A percentile compares a stretch with the other conserved stretches of the same genome.
Conservation (phyloP, 2,797 vertebrate genomes). For the Podarcis siculus region DNA sequence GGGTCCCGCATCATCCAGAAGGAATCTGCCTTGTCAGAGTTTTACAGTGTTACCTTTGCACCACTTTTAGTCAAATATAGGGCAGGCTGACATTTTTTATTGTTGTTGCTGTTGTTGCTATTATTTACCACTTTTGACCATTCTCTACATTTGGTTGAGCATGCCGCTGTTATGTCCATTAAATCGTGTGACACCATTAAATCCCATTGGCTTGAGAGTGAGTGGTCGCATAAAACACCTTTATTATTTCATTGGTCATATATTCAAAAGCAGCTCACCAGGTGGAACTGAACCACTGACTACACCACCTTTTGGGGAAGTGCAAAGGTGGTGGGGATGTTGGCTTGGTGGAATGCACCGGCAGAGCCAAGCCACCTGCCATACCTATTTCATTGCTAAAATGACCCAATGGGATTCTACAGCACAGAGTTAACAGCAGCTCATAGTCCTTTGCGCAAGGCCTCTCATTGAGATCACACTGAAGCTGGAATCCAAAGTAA, state of each 20-base stretch:
- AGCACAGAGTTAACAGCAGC: not conserved
- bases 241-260: not conserved
- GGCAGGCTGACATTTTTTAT: not conserved
- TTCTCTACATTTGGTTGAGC: not conserved
- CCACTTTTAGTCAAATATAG: not conserved
- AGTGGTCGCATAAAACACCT: not conserved
- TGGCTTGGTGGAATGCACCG: too few relatives aligned
- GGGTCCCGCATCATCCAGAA: not conserved
- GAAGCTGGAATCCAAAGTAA: not conserved
- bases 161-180: not conserved
- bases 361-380: too few relatives aligned
- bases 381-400: not conserved
- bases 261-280: not conserved
- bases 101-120: not conserved
- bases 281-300: too few relatives aligned
- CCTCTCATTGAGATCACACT: not conserved
- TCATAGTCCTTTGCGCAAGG: not conserved
- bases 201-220: not conserved
- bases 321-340: too few relatives aligned
- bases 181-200: not conserved
- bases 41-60: not conserved
- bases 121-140: not conserved
- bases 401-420: not conserved
- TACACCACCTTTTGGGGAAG: too few relatives aligned
- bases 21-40: not conserved